A percentile compares a stretch with the other conserved stretches of the same genome.
These are phyloP conservation scores for Morpho achilles DNA, from an alignment of 2,888 invertebrate species.

Conservation along the genomic window DNA sequence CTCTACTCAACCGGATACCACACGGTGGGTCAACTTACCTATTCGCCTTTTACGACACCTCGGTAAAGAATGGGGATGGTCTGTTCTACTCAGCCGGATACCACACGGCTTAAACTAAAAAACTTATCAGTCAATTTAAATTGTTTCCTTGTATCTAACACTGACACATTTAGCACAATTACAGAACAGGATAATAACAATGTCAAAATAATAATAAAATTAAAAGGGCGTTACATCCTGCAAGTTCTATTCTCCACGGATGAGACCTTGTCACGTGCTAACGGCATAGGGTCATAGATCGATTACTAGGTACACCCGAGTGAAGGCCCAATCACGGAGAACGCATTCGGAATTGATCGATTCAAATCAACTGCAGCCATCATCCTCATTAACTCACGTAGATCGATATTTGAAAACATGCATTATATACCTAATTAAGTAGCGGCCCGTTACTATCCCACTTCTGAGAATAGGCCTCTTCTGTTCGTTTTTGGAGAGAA, in stretches of 20 bases:
- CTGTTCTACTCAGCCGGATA: too few species aligned
- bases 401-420: neutral
- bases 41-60: too few species aligned
- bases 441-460: too few species aligned
- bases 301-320: constrained; percentile 34
- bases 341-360: constrained; percentile 55
- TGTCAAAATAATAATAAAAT: constrained; percentile 58
- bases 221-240: constrained; percentile 46
- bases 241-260: constrained; percentile 35
- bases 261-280: constrained; percentile 66
- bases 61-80: too few species aligned
- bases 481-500: too few species aligned
- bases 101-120: too few species aligned
- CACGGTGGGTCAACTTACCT: too few species aligned
- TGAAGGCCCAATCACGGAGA: constrained; percentile 50
- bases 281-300: constrained; percentile 65
- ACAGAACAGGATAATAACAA: constrained; percentile 40
- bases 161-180: constrained; percentile 22
- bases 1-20: too few species aligned
- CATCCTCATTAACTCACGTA: constrained; percentile 24
- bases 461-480: too few species aligned
- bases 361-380: constrained; percentile 34
- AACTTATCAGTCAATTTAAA: neutral
- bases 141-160: constrained; percentile 3
- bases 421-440: neutral